These are phyloP conservation scores for Alces alces DNA, from an alignment of 2,113 vertebrate species.

Conservation along the genomic window DNA sequence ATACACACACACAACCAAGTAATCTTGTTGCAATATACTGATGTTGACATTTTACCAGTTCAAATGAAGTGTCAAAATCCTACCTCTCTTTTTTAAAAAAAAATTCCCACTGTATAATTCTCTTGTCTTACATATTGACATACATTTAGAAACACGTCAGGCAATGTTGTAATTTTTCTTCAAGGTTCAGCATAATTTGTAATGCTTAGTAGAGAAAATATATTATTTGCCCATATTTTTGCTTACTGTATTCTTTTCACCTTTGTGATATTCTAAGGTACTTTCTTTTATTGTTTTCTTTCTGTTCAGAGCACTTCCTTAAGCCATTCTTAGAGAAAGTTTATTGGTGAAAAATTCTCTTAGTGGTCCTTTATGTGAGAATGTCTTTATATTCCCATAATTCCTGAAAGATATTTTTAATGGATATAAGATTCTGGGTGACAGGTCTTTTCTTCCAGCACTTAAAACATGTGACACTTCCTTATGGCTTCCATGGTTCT, in stretches of 20 bases:
- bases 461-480: background rate
- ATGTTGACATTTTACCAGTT: background rate
- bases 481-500: background rate
- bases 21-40: background rate
- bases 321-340: background rate
- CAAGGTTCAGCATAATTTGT: background rate
- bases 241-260: background rate
- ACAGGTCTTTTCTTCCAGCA: background rate
- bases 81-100: background rate
- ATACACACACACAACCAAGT: background rate
- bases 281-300: background rate
- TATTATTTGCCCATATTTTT: background rate
- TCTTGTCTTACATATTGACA: background rate
- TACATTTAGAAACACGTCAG: background rate
- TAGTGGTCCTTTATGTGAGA: background rate
- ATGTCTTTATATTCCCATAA: background rate
- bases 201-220: background rate
- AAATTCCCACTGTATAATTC: background rate
- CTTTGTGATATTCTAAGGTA: background rate
- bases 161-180: background rate
- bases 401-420: background rate
- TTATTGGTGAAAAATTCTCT: background rate
- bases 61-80: background rate
- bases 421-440: background rate
- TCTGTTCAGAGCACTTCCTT: background rate